Evolutionary conservation across 1,140 invertebrate genomes (phyloP).

Genomic region (Pseudomyrmex gracilis): DNA sequence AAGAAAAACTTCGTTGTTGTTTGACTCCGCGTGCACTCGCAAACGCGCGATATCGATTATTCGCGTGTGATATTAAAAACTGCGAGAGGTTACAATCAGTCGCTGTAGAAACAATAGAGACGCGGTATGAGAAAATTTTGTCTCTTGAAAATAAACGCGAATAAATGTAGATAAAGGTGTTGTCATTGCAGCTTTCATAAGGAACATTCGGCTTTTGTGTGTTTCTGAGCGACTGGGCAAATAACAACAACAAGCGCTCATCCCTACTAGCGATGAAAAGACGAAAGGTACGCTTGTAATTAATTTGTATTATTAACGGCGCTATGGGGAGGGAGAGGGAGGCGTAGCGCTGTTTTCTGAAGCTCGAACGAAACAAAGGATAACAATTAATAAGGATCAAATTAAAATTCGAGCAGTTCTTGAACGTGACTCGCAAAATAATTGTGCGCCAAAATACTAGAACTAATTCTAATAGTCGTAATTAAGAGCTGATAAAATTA

Average conservation of each 20-base stretch:
- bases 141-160: no score
- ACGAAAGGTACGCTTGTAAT: slow-evolving; percentile 12
- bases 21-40: no score
- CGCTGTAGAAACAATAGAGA: no score
- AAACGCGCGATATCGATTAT: no score
- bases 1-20: not conserved
- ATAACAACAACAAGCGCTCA: slow-evolving; percentile 3
- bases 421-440: not conserved
- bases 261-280: slow-evolving; percentile 7
- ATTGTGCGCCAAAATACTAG: not conserved
- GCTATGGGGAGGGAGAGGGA: not conserved
- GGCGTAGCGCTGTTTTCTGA: not conserved
- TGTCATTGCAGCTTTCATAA: not conserved
- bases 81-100: no score
- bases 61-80: no score
- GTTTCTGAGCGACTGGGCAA: slow-evolving; percentile 15
- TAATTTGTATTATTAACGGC: slow-evolving; percentile 44
- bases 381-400: not conserved
- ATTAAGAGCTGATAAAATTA: not conserved
- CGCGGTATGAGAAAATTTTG: no score
- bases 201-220: not conserved
- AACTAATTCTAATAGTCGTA: not conserved
- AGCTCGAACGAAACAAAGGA: not conserved
- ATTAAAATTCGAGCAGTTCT: not conserved
- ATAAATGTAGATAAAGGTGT: no score